These are phyloP conservation scores for Drosophila fuyamai DNA, from an alignment of 1,140 invertebrate genomes.

Conservation along the genomic window DNA sequence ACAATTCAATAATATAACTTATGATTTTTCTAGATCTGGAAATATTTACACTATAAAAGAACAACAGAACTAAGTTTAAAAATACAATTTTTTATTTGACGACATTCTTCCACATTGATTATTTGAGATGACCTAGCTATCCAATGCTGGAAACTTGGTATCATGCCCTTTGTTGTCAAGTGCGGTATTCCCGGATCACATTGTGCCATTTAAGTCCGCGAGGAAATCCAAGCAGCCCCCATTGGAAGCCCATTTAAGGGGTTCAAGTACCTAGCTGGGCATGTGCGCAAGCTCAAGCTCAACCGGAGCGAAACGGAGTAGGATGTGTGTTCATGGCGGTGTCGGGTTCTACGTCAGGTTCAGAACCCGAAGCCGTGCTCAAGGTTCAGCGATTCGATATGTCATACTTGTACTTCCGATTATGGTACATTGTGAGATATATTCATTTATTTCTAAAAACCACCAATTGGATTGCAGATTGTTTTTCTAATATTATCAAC, in stretches of 20 bases:
- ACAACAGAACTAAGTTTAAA: neutral
- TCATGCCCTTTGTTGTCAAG: slow-evolving; percentile 26
- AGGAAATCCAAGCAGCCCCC: slow-evolving; percentile 22
- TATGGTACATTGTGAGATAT: neutral
- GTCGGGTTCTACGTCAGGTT: slow-evolving; percentile 36
- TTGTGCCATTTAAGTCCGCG: slow-evolving; percentile 29
- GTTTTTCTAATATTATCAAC: too few species aligned
- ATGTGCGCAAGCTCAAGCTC: slow-evolving; percentile 35
- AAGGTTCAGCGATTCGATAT: slow-evolving; percentile 44
- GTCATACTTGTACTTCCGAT: slow-evolving; percentile 35
- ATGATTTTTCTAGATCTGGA: too few species aligned
- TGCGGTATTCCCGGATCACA: slow-evolving; percentile 14
- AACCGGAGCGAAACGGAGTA: slow-evolving; percentile 26
- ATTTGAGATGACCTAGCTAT: neutral
- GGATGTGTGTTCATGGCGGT: slow-evolving; percentile 28
- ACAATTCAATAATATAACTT: too few species aligned
- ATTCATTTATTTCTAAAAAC: neutral
- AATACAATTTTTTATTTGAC: neutral
- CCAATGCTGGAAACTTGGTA: slow-evolving; percentile 3
- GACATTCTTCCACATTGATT: neutral
- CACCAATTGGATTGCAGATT: too few species aligned
- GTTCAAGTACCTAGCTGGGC: slow-evolving; percentile 47
- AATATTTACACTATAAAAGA: neutral
- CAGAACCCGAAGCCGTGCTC: slow-evolving; percentile 49
- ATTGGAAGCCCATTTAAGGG: slow-evolving; percentile 36